Conservation (phyloP, 1,140 invertebrate species). For the Magallana angulata region DNA sequence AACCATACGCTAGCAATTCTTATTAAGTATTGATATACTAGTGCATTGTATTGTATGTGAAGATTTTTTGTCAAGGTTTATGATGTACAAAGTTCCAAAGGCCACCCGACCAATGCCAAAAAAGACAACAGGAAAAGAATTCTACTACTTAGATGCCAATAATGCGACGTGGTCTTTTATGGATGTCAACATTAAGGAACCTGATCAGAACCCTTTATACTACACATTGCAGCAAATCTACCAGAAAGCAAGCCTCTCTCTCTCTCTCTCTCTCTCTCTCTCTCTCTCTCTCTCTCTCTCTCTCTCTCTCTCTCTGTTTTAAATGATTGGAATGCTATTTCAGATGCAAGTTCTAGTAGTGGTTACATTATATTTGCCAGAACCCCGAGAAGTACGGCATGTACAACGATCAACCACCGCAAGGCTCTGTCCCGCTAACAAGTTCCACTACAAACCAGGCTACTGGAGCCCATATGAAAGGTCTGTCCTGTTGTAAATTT, state of each 20-base stretch:
- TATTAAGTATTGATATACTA: too few relatives aligned
- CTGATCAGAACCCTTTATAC: background rate
- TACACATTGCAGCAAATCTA: constrained; percentile 22
- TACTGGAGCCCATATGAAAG: background rate
- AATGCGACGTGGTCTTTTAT: background rate
- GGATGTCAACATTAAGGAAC: background rate
- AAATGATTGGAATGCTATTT: too few relatives aligned
- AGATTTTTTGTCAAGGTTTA: background rate
- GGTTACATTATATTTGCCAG: background rate
- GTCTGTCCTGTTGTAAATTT: background rate
- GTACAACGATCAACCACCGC: background rate
- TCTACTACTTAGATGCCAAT: background rate
- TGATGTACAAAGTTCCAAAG: constrained; percentile 18
- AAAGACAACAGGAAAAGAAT: background rate
- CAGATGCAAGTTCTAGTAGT: too few relatives aligned
- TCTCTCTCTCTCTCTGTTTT: too few relatives aligned
- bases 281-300: background rate
- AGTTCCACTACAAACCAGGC: background rate
- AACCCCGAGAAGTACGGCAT: background rate
- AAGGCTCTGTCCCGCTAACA: too few relatives aligned
- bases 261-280: constrained; percentile 14
- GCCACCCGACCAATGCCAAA: background rate
- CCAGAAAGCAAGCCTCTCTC: background rate
- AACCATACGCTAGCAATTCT: too few relatives aligned
- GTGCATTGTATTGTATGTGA: background rate